Conservation (phyloP, 2,888 invertebrate species). For the Limenitis camilla region DNA sequence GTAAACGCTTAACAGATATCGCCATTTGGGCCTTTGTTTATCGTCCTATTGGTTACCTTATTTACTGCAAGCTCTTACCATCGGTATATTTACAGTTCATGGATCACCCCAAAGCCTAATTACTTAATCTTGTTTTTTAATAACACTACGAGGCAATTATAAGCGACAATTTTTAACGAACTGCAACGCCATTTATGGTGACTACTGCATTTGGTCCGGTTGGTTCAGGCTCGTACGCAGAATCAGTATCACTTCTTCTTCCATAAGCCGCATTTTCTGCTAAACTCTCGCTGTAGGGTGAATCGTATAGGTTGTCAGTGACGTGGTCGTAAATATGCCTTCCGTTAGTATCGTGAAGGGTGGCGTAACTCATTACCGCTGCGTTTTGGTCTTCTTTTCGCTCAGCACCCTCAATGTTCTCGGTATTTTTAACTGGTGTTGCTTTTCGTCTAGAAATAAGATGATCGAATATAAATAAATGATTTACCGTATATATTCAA, state of each 20-base stretch:
- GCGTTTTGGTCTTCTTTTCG: constrained; percentile 90
- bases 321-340: constrained; percentile 69
- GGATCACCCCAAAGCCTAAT: constrained; percentile 9
- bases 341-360: constrained; percentile 80
- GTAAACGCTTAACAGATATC: not conserved
- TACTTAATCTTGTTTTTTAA: not conserved
- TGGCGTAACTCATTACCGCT: constrained; percentile 91
- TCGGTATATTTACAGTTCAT: constrained; percentile 4
- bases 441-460: constrained; percentile 83
- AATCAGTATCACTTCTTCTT: constrained; percentile 61
- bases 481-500: constrained; percentile 5
- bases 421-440: constrained; percentile 90
- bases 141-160: constrained; percentile 10
- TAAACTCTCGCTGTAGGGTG: constrained; percentile 79
- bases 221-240: constrained; percentile 80
- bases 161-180: constrained; percentile 73
- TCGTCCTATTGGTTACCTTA: constrained; percentile 6
- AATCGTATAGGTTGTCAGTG: constrained; percentile 83
- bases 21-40: not conserved
- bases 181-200: constrained; percentile 92
- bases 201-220: constrained; percentile 77
- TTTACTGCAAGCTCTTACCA: constrained; percentile 1
- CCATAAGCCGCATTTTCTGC: constrained; percentile 66
- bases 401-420: constrained; percentile 90
- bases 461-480: too few relatives aligned